Evolutionary conservation across 2,888 invertebrate species (phyloP).

Genomic region (Cyaniris semiargus): DNA sequence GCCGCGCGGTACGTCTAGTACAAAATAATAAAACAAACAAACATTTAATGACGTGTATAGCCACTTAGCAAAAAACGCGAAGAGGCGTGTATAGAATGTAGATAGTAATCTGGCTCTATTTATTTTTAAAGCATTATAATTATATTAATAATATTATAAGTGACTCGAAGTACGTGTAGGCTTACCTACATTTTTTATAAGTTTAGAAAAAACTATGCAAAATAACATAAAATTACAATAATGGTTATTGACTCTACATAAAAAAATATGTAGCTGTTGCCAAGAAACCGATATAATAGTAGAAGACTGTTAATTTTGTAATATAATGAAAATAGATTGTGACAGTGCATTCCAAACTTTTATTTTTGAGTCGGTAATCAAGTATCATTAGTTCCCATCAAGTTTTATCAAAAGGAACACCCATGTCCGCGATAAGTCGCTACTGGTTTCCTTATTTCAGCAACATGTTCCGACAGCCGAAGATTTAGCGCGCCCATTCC

Average conservation of each 20-base stretch:
- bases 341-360: not conserved
- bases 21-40: not conserved
- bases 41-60: not conserved
- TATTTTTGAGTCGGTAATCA: not conserved
- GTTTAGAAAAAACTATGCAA: no score
- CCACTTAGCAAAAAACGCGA: not conserved
- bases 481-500: conserved; percentile 23
- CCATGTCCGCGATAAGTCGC: conserved; percentile 23
- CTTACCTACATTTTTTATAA: not conserved
- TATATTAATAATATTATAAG: not conserved
- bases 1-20: no score
- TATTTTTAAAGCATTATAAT: not conserved
- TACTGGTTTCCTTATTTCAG: conserved; percentile 25
- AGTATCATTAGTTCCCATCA: not conserved
- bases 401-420: conserved; percentile 18
- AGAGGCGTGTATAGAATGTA: not conserved
- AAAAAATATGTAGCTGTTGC: no score
- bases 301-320: no score
- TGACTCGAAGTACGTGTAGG: not conserved
- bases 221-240: no score
- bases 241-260: no score
- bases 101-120: not conserved
- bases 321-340: not conserved
- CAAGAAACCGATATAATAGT: no score
- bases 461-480: conserved; percentile 29